Conservation (phyloP, 2,797 vertebrate genomes). For the Molothrus ater region DNA sequence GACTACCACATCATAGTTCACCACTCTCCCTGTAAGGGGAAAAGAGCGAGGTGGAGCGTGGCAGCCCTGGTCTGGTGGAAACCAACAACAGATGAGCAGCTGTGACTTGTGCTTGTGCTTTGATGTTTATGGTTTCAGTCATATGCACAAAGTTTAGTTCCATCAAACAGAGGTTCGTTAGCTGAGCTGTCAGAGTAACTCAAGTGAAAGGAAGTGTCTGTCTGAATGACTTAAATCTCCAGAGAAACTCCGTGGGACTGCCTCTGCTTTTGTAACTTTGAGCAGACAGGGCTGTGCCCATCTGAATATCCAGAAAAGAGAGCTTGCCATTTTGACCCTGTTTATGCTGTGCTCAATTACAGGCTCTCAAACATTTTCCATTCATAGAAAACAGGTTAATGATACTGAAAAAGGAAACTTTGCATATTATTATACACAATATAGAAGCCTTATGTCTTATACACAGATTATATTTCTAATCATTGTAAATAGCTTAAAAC, state of each 20-base stretch:
- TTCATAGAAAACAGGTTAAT: neutral
- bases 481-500: neutral
- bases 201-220: conserved; percentile 57
- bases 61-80: neutral
- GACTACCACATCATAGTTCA: neutral
- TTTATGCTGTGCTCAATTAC: neutral
- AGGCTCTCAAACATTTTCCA: neutral
- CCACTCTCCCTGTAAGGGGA: neutral
- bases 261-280: conserved; percentile 10
- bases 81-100: conserved; percentile 2
- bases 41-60: neutral
- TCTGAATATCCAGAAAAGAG: neutral
- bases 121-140: conserved; percentile 68
- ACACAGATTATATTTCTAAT: neutral
- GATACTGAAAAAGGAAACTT: neutral
- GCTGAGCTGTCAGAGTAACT: conserved; percentile 57
- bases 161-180: conserved; percentile 41
- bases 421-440: neutral
- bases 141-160: conserved; percentile 49
- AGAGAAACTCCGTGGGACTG: conserved; percentile 25
- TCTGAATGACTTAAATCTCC: conserved; percentile 4
- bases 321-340: neutral
- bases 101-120: neutral
- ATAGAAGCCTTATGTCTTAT: neutral
- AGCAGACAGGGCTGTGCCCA: neutral